phyloP scores from a whole-genome alignment of 2,113 vertebrate species.

The Pelecanoides urinatrix region DNA sequence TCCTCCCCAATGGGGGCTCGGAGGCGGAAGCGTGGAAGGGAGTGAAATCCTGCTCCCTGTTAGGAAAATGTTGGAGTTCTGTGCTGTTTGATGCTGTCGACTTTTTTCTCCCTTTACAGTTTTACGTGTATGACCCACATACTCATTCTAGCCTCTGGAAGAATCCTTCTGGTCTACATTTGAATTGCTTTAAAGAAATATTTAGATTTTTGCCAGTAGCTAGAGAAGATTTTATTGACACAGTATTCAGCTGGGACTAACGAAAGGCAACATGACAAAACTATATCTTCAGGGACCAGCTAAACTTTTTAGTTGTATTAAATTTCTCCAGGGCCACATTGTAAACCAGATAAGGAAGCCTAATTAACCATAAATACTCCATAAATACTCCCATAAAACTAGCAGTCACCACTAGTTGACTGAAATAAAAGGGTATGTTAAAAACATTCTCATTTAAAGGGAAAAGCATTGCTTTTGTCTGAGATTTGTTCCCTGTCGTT shows the following conservation, averaged over 20 bases:
- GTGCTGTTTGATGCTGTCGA: neutral
- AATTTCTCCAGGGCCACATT: conserved; percentile 59
- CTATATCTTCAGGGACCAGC: conserved; percentile 52
- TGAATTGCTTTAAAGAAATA: conserved; percentile 43
- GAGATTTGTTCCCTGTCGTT: neutral
- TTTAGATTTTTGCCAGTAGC: conserved; percentile 57
- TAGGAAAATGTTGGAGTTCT: neutral
- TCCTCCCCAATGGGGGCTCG: rapidly evolving
- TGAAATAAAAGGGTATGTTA: conserved; percentile 29
- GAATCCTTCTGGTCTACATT: conserved; percentile 44
- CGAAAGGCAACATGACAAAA: conserved; percentile 61
- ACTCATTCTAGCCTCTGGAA: neutral
- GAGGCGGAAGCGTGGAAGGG: rapidly evolving
- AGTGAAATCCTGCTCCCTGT: neutral
- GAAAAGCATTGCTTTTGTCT: neutral
- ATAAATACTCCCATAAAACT: conserved; percentile 60
- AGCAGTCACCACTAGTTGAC: conserved; percentile 38
- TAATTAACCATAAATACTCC: conserved; percentile 70
- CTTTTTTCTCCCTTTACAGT: neutral
- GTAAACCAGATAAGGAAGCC: conserved; percentile 67
- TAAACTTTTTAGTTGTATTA: conserved; percentile 68
- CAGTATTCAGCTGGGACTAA: conserved; percentile 44
- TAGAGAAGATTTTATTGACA: conserved; percentile 63
- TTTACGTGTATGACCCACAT: neutral
- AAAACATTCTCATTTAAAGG: neutral